phyloP scores from a whole-genome alignment of 2,113 vertebrate species.

The Etheostoma cragini region DNA sequence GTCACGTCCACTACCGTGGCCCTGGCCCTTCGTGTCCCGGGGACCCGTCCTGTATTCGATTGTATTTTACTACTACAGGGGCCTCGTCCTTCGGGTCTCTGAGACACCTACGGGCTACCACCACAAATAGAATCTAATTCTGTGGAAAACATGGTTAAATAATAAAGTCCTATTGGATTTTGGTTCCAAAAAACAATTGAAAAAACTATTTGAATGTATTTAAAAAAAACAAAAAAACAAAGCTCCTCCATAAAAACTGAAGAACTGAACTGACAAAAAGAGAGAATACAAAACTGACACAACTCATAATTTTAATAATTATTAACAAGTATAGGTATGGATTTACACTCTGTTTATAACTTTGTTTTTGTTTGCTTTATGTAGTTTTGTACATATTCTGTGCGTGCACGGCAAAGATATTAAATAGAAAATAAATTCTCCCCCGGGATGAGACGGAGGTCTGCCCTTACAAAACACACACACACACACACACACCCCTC shows the following conservation, averaged over 20 bases:
- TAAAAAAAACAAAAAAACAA: too few species aligned
- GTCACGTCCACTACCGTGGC: too few species aligned
- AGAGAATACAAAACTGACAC: slow-evolving; percentile 62
- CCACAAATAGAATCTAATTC: too few species aligned
- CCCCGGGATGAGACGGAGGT: slow-evolving; percentile 53
- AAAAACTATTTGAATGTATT: too few species aligned
- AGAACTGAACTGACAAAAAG: slow-evolving; percentile 9
- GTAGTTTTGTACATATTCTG: slow-evolving; percentile 82
- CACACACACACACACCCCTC: slow-evolving; percentile 18
- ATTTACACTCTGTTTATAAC: slow-evolving; percentile 79
- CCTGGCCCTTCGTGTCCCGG: too few species aligned
- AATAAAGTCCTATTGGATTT: too few species aligned
- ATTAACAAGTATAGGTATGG: slow-evolving; percentile 83
- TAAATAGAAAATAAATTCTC: slow-evolving; percentile 83
- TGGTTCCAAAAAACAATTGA: too few species aligned
- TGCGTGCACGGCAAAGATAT: slow-evolving; percentile 85
- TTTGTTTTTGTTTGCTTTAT: slow-evolving; percentile 59
- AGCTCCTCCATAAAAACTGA: neutral
- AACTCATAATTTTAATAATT: slow-evolving; percentile 80
- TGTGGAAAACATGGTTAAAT: too few species aligned
- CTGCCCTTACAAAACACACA: slow-evolving; percentile 36
- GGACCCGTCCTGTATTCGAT: too few species aligned
- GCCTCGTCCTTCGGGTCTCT: too few species aligned
- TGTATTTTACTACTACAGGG: too few species aligned
- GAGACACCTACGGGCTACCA: too few species aligned